phyloP scores from a whole-genome alignment of 2,113 vertebrate genomes.

The Gnathonemus longibarbis region DNA sequence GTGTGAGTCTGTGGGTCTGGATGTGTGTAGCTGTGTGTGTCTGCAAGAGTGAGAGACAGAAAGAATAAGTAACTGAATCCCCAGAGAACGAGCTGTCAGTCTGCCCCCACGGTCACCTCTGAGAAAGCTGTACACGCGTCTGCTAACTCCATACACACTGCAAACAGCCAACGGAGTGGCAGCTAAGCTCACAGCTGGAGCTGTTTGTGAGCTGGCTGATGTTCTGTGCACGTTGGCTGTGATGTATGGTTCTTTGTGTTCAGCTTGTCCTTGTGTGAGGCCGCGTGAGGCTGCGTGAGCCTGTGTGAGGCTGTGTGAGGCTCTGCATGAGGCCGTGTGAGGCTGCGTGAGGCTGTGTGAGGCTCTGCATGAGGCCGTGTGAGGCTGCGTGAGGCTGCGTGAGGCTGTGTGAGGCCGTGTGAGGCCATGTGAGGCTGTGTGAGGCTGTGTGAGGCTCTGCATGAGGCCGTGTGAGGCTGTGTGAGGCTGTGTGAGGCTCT shows the following conservation, averaged over 20 bases:
- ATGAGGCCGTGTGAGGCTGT: no score
- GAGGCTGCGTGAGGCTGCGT: no score
- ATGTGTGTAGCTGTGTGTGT: neutral
- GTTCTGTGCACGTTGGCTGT: neutral
- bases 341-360: no score
- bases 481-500: neutral
- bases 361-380: no score
- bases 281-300: neutral
- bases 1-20: slow-evolving; percentile 12
- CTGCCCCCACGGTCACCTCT: neutral
- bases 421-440: neutral
- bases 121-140: neutral
- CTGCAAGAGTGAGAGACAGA: neutral
- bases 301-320: neutral
- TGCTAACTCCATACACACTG: neutral
- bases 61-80: neutral
- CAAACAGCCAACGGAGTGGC: neutral
- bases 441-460: no score
- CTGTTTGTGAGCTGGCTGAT: neutral
- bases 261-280: neutral
- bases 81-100: neutral
- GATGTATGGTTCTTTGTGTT: neutral
- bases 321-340: neutral
- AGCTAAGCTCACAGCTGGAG: neutral
- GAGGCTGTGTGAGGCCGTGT: neutral